Conservation (phyloP, 2,113 vertebrate species). For the Neopipo cinnamomea region DNA sequence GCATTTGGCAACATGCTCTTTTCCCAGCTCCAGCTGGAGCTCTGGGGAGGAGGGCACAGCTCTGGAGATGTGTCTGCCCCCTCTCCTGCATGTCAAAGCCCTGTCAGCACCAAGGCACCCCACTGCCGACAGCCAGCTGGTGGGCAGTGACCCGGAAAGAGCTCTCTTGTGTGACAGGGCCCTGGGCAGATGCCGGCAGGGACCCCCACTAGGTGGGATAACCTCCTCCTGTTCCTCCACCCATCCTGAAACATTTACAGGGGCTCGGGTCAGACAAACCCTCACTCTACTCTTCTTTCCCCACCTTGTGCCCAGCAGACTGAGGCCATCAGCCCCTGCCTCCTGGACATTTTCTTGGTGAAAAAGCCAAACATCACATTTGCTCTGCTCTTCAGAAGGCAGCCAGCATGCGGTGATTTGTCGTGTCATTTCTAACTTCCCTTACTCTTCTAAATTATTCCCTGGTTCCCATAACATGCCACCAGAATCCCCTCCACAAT, state of each 20-base stretch:
- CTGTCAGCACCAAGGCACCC: neutral
- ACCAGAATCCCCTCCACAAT: slow-evolving; percentile 5
- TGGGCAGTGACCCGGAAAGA: neutral
- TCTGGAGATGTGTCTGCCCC: neutral
- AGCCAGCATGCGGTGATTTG: neutral
- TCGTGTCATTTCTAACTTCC: neutral
- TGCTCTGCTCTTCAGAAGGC: neutral
- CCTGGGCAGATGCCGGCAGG: neutral
- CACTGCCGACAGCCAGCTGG: rapidly evolving
- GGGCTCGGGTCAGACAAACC: rapidly evolving
- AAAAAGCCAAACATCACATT: neutral
- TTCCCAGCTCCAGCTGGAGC: neutral
- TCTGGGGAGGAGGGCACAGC: neutral
- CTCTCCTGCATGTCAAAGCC: rapidly evolving
- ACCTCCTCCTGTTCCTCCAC: neutral
- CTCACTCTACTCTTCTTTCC: neutral
- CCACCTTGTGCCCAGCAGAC: neutral
- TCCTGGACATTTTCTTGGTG: rapidly evolving
- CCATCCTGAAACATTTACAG: neutral
- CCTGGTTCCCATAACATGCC: neutral
- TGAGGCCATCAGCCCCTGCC: rapidly evolving
- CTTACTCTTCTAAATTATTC: neutral
- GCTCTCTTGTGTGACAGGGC: rapidly evolving
- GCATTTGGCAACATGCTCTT: rapidly evolving
- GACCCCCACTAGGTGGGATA: neutral